Evolutionary conservation across 2,113 vertebrate genomes (phyloP).

Genomic region (Saimiri boliviensis): DNA sequence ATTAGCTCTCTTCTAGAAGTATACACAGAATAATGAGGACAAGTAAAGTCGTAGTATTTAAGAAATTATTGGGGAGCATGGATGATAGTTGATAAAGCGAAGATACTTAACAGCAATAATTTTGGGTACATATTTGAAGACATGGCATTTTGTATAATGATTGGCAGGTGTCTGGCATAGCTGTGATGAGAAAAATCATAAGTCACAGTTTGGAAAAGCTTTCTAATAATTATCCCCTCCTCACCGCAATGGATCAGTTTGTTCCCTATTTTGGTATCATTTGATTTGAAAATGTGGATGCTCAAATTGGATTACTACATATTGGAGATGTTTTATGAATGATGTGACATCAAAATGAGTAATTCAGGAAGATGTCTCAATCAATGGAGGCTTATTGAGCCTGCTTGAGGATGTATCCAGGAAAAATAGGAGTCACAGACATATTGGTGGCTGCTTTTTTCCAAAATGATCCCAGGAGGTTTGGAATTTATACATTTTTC

Average conservation of each 20-base stretch:
- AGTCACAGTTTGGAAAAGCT: neutral
- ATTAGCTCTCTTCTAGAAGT: neutral
- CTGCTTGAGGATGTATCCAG: no score
- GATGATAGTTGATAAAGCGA: neutral
- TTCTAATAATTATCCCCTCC: neutral
- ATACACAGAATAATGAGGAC: neutral
- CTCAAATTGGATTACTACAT: neutral
- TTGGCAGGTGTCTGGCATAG: neutral
- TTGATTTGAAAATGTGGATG: neutral
- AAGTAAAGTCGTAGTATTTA: neutral
- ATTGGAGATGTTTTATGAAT: neutral
- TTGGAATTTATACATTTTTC: no score
- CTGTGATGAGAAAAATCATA: neutral
- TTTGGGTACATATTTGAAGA: neutral
- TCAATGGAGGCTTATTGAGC: no score
- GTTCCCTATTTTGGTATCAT: neutral
- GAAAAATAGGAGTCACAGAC: no score
- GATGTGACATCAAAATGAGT: neutral
- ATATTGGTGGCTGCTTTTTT: no score
- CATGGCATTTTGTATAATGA: neutral
- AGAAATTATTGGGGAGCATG: rapidly evolving
- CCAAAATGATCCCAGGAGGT: no score
- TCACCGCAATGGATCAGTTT: neutral
- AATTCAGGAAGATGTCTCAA: no score
- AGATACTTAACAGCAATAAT: neutral